Conservation (phyloP, 2,797 vertebrate species). For the Hyperoplus lanceolatus region DNA sequence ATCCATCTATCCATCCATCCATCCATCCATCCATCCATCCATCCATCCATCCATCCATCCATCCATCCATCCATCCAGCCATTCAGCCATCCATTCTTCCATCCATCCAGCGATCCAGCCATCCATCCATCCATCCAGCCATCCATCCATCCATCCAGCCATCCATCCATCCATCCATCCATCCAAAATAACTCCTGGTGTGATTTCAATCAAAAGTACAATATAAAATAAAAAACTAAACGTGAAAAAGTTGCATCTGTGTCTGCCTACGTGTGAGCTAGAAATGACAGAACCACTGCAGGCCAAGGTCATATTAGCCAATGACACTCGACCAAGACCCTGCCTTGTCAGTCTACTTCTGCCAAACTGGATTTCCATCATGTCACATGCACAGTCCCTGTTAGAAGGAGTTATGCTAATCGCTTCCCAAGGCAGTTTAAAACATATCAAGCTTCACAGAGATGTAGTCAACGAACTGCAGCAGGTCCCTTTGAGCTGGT, state of each 20-base stretch:
- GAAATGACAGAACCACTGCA: constrained; percentile 43
- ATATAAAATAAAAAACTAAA: not conserved
- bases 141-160: too few species aligned
- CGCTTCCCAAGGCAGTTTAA: constrained; percentile 43
- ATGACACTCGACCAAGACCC: constrained; percentile 29
- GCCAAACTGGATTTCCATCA: constrained; percentile 60
- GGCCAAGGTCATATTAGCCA: constrained; percentile 48
- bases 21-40: too few species aligned
- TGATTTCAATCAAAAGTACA: not conserved
- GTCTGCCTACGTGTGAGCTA: constrained; percentile 11
- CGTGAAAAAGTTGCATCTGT: not conserved
- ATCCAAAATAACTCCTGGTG: not conserved
- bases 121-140: too few species aligned
- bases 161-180: too few species aligned
- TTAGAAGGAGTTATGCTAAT: constrained; percentile 44
- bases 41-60: too few species aligned
- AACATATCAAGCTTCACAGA: constrained; percentile 41
- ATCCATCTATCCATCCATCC: too few species aligned
- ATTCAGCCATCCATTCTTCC: too few species aligned
- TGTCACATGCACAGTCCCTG: constrained; percentile 28
- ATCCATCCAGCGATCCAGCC: too few species aligned
- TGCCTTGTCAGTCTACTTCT: constrained; percentile 35
- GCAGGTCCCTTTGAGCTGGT: constrained; percentile 38
- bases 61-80: too few species aligned
- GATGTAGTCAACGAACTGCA: constrained; percentile 26